Evolutionary conservation across 2,888 invertebrate genomes (phyloP).

Genomic region (Tillus elongatus): DNA sequence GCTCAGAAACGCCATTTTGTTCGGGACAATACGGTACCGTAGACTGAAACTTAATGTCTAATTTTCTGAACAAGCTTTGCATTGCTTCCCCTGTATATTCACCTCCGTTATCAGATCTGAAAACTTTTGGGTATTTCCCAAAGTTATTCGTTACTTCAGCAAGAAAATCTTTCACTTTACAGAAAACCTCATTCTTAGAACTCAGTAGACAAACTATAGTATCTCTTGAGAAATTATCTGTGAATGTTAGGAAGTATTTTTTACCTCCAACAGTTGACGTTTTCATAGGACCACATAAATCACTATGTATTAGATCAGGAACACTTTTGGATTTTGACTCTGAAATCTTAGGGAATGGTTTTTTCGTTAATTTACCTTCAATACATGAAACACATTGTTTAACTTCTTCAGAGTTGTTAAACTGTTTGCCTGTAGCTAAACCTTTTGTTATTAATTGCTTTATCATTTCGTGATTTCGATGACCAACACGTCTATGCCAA

Average conservation of each 20-base stretch:
- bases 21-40: constrained; percentile 2
- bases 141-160: neutral
- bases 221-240: constrained; percentile 3
- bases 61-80: constrained; percentile 21
- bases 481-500: constrained; percentile 8
- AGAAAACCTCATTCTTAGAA: constrained; percentile 2
- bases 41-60: neutral
- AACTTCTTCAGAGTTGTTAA: neutral
- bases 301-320: constrained; percentile 1
- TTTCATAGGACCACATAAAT: constrained; percentile 7
- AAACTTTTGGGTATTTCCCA: constrained; percentile 1
- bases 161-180: neutral
- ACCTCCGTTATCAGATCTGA: constrained; percentile 6
- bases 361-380: constrained; percentile 7
- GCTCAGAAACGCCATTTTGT: neutral
- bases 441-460: neutral
- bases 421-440: neutral
- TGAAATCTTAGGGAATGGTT: constrained; percentile 1
- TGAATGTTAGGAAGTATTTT: constrained; percentile 5
- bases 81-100: neutral
- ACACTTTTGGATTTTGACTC: neutral
- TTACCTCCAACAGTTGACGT: constrained; percentile 4
- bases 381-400: constrained; percentile 4
- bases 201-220: neutral
- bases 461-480: constrained; percentile 4